These are phyloP conservation scores for Sesamia inferens DNA, from an alignment of 2,888 invertebrate genomes.

Conservation along the genomic window DNA sequence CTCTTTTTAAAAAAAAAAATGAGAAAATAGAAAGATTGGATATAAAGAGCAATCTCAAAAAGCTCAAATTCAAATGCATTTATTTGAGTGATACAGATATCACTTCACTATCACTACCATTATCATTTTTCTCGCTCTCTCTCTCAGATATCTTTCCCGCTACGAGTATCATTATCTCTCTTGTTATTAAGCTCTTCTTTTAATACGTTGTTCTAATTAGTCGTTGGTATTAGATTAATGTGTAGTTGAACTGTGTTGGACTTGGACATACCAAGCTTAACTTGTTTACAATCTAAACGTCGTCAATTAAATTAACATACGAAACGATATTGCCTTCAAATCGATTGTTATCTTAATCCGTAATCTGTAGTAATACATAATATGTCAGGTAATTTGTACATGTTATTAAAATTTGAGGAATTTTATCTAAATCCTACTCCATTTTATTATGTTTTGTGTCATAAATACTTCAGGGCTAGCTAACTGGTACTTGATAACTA, in stretches of 20 bases:
- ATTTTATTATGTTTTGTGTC: constrained; percentile 10
- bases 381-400: too few relatives aligned
- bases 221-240: background rate
- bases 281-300: constrained; percentile 3
- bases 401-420: constrained; percentile 30
- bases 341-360: constrained; percentile 26
- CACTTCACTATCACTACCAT: background rate
- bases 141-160: background rate
- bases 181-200: background rate
- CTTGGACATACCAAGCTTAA: background rate
- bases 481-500: constrained; percentile 22
- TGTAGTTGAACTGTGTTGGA: background rate
- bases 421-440: constrained; percentile 41
- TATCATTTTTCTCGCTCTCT: too few relatives aligned
- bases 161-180: too few relatives aligned
- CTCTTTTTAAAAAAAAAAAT: too few relatives aligned
- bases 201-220: background rate
- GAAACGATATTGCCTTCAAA: background rate
- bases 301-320: constrained; percentile 17
- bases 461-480: constrained; percentile 16
- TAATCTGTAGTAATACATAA: constrained; percentile 21
- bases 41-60: background rate
- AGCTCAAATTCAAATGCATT: background rate
- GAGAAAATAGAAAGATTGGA: too few relatives aligned
- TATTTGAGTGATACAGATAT: background rate